Evolutionary conservation across 2,113 vertebrate species (phyloP).

Genomic region (Helogale parvula): DNA sequence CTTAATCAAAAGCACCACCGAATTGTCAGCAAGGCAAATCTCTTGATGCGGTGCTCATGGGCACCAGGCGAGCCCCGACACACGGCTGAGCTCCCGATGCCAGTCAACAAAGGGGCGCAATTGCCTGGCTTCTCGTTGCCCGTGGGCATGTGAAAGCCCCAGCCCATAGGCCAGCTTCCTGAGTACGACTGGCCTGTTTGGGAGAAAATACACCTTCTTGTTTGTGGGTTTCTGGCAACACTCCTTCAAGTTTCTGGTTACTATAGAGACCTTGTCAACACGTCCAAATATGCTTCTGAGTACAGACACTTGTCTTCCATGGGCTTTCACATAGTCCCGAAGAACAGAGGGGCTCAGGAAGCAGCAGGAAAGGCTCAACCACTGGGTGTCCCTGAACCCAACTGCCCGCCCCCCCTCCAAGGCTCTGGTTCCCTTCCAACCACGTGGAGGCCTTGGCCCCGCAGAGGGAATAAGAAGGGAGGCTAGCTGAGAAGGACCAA

Average conservation of each 20-base stretch:
- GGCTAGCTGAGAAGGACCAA: background rate
- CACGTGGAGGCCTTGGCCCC: background rate
- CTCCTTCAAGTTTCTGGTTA: background rate
- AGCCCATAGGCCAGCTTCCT: background rate
- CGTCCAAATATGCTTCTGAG: background rate
- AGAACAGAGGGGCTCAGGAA: background rate
- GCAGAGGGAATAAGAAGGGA: background rate
- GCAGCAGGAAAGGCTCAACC: background rate
- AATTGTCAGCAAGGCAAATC: background rate
- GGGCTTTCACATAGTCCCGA: rapidly evolving
- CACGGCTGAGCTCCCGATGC: background rate
- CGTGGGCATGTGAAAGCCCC: rapidly evolving
- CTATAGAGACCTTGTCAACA: conserved; percentile 47
- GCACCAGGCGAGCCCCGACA: rapidly evolving
- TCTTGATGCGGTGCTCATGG: background rate
- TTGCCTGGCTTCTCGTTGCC: background rate
- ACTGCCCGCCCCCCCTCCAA: background rate
- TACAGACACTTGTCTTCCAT: background rate
- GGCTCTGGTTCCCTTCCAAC: background rate
- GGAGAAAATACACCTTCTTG: conserved; percentile 5
- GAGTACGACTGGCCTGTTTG: background rate
- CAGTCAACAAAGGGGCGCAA: rapidly evolving
- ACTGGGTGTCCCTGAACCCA: background rate
- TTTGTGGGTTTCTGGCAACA: conserved; percentile 17
- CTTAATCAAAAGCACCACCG: background rate